These are phyloP conservation scores for Physeter macrocephalus DNA, from an alignment of 2,113 vertebrate species.

Conservation along the genomic window DNA sequence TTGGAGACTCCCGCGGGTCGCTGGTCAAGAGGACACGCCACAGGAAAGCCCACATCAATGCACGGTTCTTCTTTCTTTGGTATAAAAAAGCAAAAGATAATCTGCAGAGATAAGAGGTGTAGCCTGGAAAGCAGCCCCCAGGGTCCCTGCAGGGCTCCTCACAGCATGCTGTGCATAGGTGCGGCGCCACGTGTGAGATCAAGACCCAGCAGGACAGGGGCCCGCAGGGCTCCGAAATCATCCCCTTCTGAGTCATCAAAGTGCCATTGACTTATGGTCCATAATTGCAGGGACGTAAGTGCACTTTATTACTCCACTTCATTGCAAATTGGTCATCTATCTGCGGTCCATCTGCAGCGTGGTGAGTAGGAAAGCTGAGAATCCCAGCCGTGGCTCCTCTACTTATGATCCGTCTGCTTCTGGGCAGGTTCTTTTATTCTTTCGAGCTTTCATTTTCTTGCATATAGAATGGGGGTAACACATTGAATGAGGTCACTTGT, in stretches of 20 bases:
- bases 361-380: not conserved
- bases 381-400: not conserved
- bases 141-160: not conserved
- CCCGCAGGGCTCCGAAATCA: not conserved
- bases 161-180: not conserved
- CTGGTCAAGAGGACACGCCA: not conserved
- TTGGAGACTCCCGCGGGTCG: not conserved
- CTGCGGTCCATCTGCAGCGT: not conserved
- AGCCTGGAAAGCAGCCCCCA: not conserved
- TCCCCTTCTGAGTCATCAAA: conserved; percentile 16
- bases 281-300: not conserved
- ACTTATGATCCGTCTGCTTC: not conserved
- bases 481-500: not conserved
- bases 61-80: not conserved
- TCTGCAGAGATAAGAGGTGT: not conserved
- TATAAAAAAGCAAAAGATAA: not conserved
- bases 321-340: not conserved
- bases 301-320: not conserved
- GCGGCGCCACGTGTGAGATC: not conserved
- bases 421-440: not conserved
- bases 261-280: not conserved
- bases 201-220: not conserved
- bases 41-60: not conserved
- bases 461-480: not conserved
- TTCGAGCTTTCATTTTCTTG: not conserved